Base-by-base conservation (phyloP, 2,797 vertebrate species). In the Lacerta agilis region DNA sequence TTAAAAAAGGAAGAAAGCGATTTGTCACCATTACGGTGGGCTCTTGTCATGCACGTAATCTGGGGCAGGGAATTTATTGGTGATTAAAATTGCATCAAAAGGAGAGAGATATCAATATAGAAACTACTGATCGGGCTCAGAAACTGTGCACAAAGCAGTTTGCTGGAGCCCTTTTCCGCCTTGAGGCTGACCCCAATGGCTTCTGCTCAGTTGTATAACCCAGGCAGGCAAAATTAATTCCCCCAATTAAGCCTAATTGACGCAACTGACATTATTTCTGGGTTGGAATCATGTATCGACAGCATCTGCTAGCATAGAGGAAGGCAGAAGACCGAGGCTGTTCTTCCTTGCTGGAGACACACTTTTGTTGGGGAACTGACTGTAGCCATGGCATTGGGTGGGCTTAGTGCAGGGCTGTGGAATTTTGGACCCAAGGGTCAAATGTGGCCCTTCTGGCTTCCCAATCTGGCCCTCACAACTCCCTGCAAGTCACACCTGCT, bases 51-150 rank as follows among this genome's bases (percentile, higher is more conserved):
- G 17, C 5, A 23, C 64, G 36, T 45, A 36, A 81, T 85, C 71
- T 23, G 45, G 45, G 5, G 5, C 33, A 20, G 27, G 64, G 29
- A 69, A 13, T 43, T 87, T 17, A 81, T 38, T 66, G 17, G 33
- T 36, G 33, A 87, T 90, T 87, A 58, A 55, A 81, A 76, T 69
- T 87, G 77, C 71, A 81, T 71, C 43, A 61, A 77, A 58, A 64
- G 49, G 71, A 17, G 15, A 33, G 77, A 75, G 61, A 81, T 81
- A 85, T 77, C 67, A n/a, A 76, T 77, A 15, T 18, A 69, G 73
- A 81, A 76, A 75, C 23, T 5, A 49, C 69, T 23, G 29, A 69
- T 36, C 4, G 9, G 25, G 33, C 15, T 49, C 15, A 67, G 43
- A 55, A 73, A 58, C 0, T 10, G n/a, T 27, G 29, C 8, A 9